Evolutionary conservation across 2,888 invertebrate genomes (phyloP).

Genomic region (Hedya salicella): DNA sequence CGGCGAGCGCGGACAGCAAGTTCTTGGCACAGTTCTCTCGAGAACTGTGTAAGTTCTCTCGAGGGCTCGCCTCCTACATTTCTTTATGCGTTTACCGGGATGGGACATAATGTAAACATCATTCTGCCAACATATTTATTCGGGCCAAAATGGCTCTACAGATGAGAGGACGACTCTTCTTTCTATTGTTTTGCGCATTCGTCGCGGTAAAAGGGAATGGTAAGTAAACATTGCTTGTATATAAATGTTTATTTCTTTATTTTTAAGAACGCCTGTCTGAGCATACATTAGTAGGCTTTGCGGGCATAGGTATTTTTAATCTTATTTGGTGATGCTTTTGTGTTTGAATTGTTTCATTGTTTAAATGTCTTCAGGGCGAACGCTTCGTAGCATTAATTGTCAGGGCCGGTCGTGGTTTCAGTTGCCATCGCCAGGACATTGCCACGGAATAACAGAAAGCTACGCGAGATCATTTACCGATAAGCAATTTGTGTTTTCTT

Average conservation of each 20-base stretch:
- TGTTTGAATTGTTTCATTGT: conserved; percentile 39
- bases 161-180: conserved; percentile 65
- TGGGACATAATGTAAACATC: conserved; percentile 73
- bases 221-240: conserved; percentile 71
- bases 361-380: conserved; percentile 31
- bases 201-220: conserved; percentile 66
- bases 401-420: background rate
- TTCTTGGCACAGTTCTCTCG: conserved; percentile 21
- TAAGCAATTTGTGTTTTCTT: background rate
- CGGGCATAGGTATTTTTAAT: conserved; percentile 37
- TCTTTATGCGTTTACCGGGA: conserved; percentile 64
- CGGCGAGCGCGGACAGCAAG: conserved; percentile 56
- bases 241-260: conserved; percentile 54
- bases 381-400: conserved; percentile 35
- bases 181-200: conserved; percentile 73
- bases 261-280: conserved; percentile 59
- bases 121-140: conserved; percentile 66
- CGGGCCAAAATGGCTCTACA: conserved; percentile 76
- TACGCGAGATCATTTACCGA: conserved; percentile 17
- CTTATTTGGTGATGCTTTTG: conserved; percentile 29
- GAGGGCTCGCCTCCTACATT: conserved; percentile 37
- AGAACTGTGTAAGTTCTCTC: no score
- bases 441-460: conserved; percentile 13
- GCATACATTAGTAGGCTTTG: conserved; percentile 54
- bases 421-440: no score